These are phyloP conservation scores for Orthosia cruda DNA, from an alignment of 2,888 invertebrate species.

Conservation along the genomic window DNA sequence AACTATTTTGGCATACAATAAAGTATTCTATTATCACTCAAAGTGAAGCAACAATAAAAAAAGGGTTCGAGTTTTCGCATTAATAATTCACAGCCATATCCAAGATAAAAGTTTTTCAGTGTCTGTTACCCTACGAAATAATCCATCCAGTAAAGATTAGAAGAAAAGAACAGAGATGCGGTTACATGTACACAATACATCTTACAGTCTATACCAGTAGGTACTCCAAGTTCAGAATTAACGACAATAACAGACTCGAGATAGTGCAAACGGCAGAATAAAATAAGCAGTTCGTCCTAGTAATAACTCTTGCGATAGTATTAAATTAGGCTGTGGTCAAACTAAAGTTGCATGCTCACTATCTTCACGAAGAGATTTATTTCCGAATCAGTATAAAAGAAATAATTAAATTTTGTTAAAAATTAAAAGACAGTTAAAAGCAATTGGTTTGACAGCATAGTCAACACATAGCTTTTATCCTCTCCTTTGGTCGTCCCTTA, in stretches of 20 bases:
- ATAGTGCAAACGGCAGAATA: conserved; percentile 10
- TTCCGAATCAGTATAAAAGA: neutral
- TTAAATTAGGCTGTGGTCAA: neutral
- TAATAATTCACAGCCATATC: conserved; percentile 19
- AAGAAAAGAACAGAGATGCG: conserved; percentile 12
- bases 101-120: conserved; percentile 27
- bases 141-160: conserved; percentile 27
- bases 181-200: conserved; percentile 32
- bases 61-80: neutral
- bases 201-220: conserved; percentile 6
- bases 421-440: no score
- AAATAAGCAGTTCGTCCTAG: conserved; percentile 7
- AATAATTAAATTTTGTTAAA: no score
- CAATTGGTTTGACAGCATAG: neutral
- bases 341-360: conserved; percentile 15
- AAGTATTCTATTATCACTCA: neutral
- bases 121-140: conserved; percentile 22
- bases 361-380: neutral
- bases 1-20: no score
- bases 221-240: neutral
- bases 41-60: no score
- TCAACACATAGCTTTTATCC: neutral
- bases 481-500: no score
- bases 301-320: conserved; percentile 13
- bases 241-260: neutral